Evolutionary conservation across 2,888 invertebrate species (phyloP).

Genomic region (Apamea epomidion): DNA sequence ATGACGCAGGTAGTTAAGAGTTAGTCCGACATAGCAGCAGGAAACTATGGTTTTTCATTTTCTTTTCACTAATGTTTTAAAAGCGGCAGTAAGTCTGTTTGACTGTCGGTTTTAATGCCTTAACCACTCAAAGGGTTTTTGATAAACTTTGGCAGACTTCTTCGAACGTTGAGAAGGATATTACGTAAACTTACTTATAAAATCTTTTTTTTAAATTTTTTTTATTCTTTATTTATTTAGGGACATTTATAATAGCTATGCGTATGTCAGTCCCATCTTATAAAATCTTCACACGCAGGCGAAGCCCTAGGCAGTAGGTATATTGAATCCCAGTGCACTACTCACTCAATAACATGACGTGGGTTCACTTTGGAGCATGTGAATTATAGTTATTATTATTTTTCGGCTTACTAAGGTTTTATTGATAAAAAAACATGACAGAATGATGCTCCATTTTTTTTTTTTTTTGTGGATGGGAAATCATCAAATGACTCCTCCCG

Average conservation of each 20-base stretch:
- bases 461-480: no score
- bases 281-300: background rate
- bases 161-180: background rate
- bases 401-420: no score
- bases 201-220: no score
- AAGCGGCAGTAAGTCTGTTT: background rate
- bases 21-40: no score
- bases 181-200: background rate
- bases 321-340: background rate
- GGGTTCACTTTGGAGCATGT: background rate
- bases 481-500: no score
- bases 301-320: background rate
- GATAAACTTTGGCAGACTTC: background rate
- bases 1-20: background rate
- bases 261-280: no score
- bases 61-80: background rate
- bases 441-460: background rate
- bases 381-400: background rate
- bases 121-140: background rate
- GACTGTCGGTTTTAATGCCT: no score
- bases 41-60: background rate
- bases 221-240: no score
- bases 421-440: background rate
- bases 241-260: no score
- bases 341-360: background rate